A percentile compares a stretch with the other conserved stretches of the same genome.
Evolutionary conservation across 2,888 invertebrate species (phyloP).

Genomic region (Rhingia campestris): DNA sequence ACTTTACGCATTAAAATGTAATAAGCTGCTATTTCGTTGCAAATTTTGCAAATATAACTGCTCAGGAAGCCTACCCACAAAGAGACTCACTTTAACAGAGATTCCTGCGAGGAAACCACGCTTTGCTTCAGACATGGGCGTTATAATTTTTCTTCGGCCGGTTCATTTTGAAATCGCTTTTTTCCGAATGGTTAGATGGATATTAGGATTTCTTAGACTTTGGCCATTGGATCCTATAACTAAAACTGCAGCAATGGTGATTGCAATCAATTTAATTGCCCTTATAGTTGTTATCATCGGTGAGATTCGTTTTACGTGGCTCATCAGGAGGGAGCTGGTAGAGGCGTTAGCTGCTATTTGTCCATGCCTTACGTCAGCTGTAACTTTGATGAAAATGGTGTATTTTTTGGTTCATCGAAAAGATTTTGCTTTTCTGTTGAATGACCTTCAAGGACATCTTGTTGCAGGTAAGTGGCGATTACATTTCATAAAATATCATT

Average conservation of each 20-base stretch:
- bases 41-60: too few species aligned
- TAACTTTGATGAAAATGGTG: conserved; percentile 33
- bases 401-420: conserved; percentile 45
- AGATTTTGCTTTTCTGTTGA: conserved; percentile 34
- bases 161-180: conserved; percentile 34
- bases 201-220: conserved; percentile 27
- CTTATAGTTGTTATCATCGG: conserved; percentile 43
- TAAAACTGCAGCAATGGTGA: neutral
- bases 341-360: conserved; percentile 40
- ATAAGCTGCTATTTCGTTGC: too few species aligned
- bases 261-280: conserved; percentile 23
- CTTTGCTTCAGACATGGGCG: neutral
- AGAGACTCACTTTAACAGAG: too few species aligned
- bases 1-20: too few species aligned
- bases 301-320: conserved; percentile 47
- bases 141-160: neutral
- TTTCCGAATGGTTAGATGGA: conserved; percentile 42
- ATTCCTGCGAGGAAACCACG: too few species aligned
- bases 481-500: too few species aligned
- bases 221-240: conserved; percentile 41
- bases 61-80: too few species aligned
- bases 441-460: conserved; percentile 20
- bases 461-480: too few species aligned
- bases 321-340: conserved; percentile 20
- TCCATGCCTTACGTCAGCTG: conserved; percentile 40